phyloP scores from a whole-genome alignment of 2,797 vertebrate genomes.

The Enteromius radiatus region DNA sequence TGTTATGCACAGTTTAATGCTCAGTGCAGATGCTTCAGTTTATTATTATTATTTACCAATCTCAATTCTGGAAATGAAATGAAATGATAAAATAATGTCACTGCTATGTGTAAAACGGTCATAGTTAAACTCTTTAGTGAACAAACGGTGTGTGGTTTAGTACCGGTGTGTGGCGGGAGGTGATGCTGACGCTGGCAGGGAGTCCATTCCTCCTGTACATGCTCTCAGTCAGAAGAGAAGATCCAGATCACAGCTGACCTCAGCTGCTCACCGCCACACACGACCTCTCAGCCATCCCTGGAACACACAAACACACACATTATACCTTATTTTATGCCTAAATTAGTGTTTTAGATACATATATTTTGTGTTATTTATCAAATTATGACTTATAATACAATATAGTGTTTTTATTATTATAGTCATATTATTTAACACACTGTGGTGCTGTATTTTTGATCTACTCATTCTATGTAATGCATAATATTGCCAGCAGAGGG shows the following conservation, averaged over 20 bases:
- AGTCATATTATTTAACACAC: neutral
- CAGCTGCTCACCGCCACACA: constrained; percentile 57
- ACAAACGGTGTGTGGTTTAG: neutral
- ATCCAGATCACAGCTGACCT: constrained; percentile 49
- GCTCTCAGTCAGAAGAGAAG: constrained; percentile 78
- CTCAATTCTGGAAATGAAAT: too few species aligned
- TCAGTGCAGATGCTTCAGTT: neutral
- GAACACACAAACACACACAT: neutral
- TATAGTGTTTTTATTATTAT: neutral
- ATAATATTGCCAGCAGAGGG: constrained; percentile 51
- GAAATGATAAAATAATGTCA: neutral
- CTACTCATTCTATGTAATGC: neutral
- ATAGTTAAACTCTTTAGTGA: neutral
- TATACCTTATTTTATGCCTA: neutral
- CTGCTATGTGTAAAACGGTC: neutral
- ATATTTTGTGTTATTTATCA: neutral
- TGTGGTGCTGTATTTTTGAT: neutral
- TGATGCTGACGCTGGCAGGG: constrained; percentile 90
- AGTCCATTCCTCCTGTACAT: constrained; percentile 97
- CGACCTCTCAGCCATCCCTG: constrained; percentile 56
- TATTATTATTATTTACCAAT: neutral
- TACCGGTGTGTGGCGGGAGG: constrained; percentile 92
- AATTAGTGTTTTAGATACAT: too few species aligned
- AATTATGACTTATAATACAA: neutral
- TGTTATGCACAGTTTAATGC: neutral